Evolutionary conservation across 1,140 invertebrate species (phyloP).

Genomic region (Daktulosphaira vitifoliae): DNA sequence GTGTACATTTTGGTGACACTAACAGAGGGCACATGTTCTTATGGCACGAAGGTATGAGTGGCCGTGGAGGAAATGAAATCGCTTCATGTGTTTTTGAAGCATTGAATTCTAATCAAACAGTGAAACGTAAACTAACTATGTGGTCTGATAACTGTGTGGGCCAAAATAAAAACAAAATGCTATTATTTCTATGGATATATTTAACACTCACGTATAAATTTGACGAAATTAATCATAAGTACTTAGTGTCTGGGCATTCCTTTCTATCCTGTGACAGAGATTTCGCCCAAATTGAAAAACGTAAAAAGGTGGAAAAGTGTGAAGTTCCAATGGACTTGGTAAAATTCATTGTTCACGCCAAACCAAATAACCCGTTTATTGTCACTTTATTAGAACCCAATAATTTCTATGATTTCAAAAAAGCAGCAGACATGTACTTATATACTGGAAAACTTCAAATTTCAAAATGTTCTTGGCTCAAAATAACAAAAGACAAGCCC

Average conservation of each 20-base stretch:
- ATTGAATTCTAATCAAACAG: background rate
- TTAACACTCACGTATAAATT: constrained; percentile 29
- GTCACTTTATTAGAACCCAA: constrained; percentile 23
- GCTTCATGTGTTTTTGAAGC: constrained; percentile 34
- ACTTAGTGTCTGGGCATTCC: constrained; percentile 35
- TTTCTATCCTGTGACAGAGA: constrained; percentile 18
- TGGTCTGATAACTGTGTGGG: constrained; percentile 37
- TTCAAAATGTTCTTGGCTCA: constrained; percentile 28
- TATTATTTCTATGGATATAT: constrained; percentile 35
- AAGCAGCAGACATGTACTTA: constrained; percentile 8
- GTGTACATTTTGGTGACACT: constrained; percentile 35
- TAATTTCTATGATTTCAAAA: constrained; percentile 30
- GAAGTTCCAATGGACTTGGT: constrained; percentile 32
- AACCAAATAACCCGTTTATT: constrained; percentile 24
- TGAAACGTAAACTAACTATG: constrained; percentile 28
- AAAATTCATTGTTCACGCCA: constrained; percentile 18
- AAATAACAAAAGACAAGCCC: constrained; percentile 14
- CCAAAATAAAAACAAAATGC: constrained; percentile 37
- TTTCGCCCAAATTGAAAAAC: constrained; percentile 33
- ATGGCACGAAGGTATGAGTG: constrained; percentile 33
- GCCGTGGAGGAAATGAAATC: constrained; percentile 36
- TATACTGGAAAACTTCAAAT: constrained; percentile 25
- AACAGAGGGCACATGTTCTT: constrained; percentile 31
- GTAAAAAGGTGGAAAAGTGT: constrained; percentile 25
- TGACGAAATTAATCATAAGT: constrained; percentile 35